Evolutionary conservation across 1,140 invertebrate genomes (phyloP), one percentile per base, ranked within the genome.

Genomic region (Mercenaria mercenaria): DNA sequence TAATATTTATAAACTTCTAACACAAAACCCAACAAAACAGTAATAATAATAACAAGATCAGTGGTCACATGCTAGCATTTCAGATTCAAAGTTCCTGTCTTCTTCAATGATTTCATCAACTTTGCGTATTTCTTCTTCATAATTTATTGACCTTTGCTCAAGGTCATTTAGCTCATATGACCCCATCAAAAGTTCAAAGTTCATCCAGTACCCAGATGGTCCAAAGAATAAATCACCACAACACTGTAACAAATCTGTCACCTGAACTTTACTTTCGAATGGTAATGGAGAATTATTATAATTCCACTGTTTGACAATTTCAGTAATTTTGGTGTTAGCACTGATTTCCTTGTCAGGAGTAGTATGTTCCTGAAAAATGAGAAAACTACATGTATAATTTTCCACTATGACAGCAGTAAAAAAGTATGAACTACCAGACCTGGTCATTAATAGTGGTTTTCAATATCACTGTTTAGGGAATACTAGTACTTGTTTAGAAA

Each of bases 121-220:
- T 56, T 56, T 79, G 13, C 26, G 10, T 32, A 79, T 56, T 79
- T 79, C 76, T 79, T 50, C 23, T 2, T 56, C 18, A 79, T 52
- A 79, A 18, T 72, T 72, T 32, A 41, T 72, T 72, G 0, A 20
- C 67, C 15, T 72, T 39, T 72, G 6, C 4, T 29, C 26, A 64
- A 26, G 59, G 26, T 64, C 59, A 64, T 64, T 64, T 15, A 64
- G 1, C 6, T 8, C 39, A 79, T 56, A 79, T 37, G 32, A 79
- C 29, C 76, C 76, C 29, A 79, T 37, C 23, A 79, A 29, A 34
- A 79, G 50, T 47, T 79, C 76, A 79, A 79, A 79, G 47, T 52
- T 79, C 43, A 79, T 52, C 20, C 23, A 20, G n/a, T 56, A 8
- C 8, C 47, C 47, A 26, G 76, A 79, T 37, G 76, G 76, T 52